Evolutionary conservation across 2,888 invertebrate species (phyloP).

Genomic region (Hemithea aestivaria): DNA sequence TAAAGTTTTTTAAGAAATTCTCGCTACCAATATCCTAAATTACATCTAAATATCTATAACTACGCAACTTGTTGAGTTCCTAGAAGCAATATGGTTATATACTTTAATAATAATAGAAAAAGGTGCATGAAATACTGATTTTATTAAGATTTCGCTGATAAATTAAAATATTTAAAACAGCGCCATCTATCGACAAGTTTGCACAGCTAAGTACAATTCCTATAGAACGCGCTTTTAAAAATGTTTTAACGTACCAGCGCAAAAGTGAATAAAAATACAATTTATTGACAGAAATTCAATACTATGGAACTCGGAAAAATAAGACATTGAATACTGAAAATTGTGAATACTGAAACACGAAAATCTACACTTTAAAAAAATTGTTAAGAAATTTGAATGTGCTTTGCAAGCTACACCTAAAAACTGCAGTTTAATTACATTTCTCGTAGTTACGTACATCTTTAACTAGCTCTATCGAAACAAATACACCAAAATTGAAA

Average conservation of each 20-base stretch:
- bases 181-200: too few species aligned
- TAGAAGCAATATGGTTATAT: slow-evolving; percentile 33
- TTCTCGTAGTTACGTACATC: background rate
- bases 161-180: slow-evolving; percentile 5
- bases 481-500: too few species aligned
- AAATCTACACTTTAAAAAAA: too few species aligned
- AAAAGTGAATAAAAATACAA: too few species aligned
- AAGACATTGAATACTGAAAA: background rate
- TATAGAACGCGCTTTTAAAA: too few species aligned
- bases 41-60: slow-evolving; percentile 33
- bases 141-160: slow-evolving; percentile 8
- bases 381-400: too few species aligned
- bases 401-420: background rate
- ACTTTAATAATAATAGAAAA: slow-evolving; percentile 31
- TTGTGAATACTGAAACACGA: too few species aligned
- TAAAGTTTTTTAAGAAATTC: slow-evolving; percentile 28
- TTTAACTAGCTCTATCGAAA: too few species aligned
- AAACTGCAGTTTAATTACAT: too few species aligned
- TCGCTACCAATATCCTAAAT: slow-evolving; percentile 30
- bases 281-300: background rate
- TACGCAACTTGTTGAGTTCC: slow-evolving; percentile 40
- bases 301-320: slow-evolving; percentile 7
- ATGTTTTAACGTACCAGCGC: too few species aligned
- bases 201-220: too few species aligned
- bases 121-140: slow-evolving; percentile 42